A percentile compares a stretch with the other conserved stretches of the same genome.
Conservation (phyloP, 2,888 invertebrate species). For the Sisyra terminalis region DNA sequence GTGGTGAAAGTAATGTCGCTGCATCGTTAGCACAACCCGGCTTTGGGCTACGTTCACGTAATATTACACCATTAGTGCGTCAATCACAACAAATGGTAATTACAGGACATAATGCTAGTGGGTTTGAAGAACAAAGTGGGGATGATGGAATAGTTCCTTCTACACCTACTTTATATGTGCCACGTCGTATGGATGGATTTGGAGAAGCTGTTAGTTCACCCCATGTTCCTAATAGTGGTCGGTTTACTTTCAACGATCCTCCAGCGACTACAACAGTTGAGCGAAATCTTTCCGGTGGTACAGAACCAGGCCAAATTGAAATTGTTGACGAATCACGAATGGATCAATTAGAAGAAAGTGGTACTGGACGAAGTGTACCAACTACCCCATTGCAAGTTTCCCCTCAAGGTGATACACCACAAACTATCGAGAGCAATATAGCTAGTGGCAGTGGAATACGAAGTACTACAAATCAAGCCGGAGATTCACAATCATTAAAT, state of each 20-base stretch:
- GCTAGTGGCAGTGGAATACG: constrained; percentile 5
- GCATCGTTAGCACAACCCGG: constrained; percentile 21
- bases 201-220: constrained; percentile 88
- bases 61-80: constrained; percentile 32
- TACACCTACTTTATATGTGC: constrained; percentile 73
- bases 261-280: constrained; percentile 1
- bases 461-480: neutral
- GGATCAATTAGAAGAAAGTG: constrained; percentile 18
- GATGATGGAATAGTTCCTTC: constrained; percentile 74
- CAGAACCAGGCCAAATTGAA: constrained; percentile 1
- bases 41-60: constrained; percentile 33
- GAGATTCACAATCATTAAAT: constrained; percentile 5
- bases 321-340: constrained; percentile 3
- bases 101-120: constrained; percentile 22
- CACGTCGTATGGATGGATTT: constrained; percentile 69
- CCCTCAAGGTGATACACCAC: constrained; percentile 27
- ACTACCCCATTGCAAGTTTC: constrained; percentile 48
- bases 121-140: constrained; percentile 37
- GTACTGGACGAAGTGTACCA: constrained; percentile 49
- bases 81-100: constrained; percentile 27
- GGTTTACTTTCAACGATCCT: constrained; percentile 43
- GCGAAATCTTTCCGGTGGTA: neutral
- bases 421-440: constrained; percentile 8
- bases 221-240: constrained; percentile 42
- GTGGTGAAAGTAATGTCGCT: constrained; percentile 28